Percentiles rank a stretch among this genome's conserved stretches.
Evolutionary conservation across 2,888 invertebrate species (phyloP).

Genomic region (Epinotia demarniana): DNA sequence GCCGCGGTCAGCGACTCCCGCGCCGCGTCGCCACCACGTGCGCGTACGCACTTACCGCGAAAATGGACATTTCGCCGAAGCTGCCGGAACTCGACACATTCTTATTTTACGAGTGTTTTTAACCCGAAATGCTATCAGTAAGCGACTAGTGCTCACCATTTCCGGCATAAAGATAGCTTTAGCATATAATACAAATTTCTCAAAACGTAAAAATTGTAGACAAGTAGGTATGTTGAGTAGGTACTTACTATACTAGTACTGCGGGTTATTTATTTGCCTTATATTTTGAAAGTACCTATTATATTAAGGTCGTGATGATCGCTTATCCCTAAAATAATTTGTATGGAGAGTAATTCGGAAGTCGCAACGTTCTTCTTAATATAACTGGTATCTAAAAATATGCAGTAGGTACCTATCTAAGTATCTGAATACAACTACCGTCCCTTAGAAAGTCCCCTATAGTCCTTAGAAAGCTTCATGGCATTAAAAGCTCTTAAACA

Average conservation of each 20-base stretch:
- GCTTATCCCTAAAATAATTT: no score
- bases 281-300: no score
- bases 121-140: constrained; percentile 26
- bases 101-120: constrained; percentile 32
- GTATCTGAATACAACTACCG: no score
- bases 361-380: background rate
- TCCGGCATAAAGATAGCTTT: background rate
- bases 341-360: no score
- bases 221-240: no score
- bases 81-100: constrained; percentile 69
- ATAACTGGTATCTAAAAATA: background rate
- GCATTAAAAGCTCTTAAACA: constrained; percentile 19
- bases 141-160: background rate
- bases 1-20: constrained; percentile 78
- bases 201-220: background rate
- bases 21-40: constrained; percentile 47
- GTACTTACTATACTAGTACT: no score
- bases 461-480: background rate
- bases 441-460: no score
- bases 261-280: no score
- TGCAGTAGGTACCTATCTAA: background rate
- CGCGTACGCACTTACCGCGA: constrained; percentile 69
- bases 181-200: background rate
- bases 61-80: constrained; percentile 80
- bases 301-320: no score